These are phyloP conservation scores for Xestia xanthographa DNA, from an alignment of 2,888 invertebrate genomes.

Conservation along the genomic window DNA sequence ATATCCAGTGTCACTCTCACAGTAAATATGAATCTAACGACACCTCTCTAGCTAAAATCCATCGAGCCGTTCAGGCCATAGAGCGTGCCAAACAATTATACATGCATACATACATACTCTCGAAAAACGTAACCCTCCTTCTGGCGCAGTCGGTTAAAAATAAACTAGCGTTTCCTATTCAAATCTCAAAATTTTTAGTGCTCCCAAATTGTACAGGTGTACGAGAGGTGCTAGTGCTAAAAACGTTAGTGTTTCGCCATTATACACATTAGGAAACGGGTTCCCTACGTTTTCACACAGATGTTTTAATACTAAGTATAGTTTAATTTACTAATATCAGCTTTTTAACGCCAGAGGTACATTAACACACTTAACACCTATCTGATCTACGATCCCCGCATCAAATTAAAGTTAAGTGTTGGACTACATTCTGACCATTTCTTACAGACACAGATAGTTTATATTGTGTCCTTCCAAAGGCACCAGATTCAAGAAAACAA, in stretches of 20 bases:
- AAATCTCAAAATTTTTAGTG: not conserved
- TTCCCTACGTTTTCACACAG: not conserved
- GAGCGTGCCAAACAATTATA: too few species aligned
- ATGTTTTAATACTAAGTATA: not conserved
- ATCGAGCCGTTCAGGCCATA: too few species aligned
- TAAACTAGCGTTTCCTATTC: not conserved
- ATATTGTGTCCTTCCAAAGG: not conserved
- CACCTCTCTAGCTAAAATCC: too few species aligned
- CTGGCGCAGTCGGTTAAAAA: too few species aligned
- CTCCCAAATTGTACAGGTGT: not conserved
- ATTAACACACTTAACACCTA: not conserved
- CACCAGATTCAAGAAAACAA: slow-evolving; percentile 18
- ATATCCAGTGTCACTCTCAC: too few species aligned
- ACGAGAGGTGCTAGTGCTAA: not conserved
- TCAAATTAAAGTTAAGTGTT: not conserved
- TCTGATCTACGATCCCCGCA: not conserved
- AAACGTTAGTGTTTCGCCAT: not conserved
- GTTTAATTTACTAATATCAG: not conserved
- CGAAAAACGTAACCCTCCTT: too few species aligned
- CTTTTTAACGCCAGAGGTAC: not conserved
- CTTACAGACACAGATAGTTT: not conserved
- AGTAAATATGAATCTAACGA: too few species aligned
- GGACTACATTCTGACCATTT: not conserved
- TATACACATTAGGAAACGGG: not conserved
- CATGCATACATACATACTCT: too few species aligned